Percentiles rank a stretch among this genome's conserved stretches.
Conservation (phyloP, 2,888 invertebrate genomes). For the Lymantria dispar region DNA sequence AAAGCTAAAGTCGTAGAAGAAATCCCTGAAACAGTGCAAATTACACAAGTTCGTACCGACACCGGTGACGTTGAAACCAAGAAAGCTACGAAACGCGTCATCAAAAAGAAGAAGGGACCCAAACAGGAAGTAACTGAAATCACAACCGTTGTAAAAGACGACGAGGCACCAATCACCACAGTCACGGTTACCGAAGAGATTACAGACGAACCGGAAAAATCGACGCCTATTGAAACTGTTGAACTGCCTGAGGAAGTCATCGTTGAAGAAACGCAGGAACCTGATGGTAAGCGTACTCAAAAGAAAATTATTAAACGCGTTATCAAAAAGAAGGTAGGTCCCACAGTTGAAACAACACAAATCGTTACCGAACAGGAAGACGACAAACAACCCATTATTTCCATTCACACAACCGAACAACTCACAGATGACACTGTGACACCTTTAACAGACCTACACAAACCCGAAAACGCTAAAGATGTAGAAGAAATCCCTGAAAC, state of each 20-base stretch:
- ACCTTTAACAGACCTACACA: constrained; percentile 5
- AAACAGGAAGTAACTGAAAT: constrained; percentile 37
- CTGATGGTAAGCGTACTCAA: neutral
- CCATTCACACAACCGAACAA: constrained; percentile 9
- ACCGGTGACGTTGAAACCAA: constrained; percentile 32
- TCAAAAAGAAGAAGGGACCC: constrained; percentile 39
- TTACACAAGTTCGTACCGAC: constrained; percentile 36
- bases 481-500: constrained; percentile 45
- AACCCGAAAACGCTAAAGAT: neutral
- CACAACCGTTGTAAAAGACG: constrained; percentile 25
- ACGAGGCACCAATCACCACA: constrained; percentile 18
- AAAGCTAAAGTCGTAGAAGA: constrained; percentile 24
- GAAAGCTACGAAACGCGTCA: constrained; percentile 38
- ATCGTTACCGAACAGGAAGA: neutral
- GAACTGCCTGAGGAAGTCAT: neutral
- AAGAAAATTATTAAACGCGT: neutral
- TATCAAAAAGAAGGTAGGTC: neutral
- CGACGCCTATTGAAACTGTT: neutral
- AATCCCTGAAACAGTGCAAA: constrained; percentile 23
- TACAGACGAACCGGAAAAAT: constrained; percentile 12
- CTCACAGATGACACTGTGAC: constrained; percentile 11
- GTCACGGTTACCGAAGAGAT: constrained; percentile 19
- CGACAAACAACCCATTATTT: constrained; percentile 27
- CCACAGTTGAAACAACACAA: neutral
- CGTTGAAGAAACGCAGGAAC: neutral